These are phyloP conservation scores for Xenopus tropicalis DNA, from an alignment of 2,113 vertebrate species.

Conservation along the genomic window UCB_Xtro_10.0 CM004443.2:192019001-192019500, in stretches of 20 bases:
- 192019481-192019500: too few species aligned
- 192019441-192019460: too few species aligned
- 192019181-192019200: neutral
- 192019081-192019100: neutral
- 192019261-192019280: neutral
- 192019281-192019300: neutral
- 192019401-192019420: neutral
- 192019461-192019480: too few species aligned
- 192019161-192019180: neutral
- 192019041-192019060: too few species aligned
- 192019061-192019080: neutral
- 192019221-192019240: constrained; percentile 11
- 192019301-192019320: constrained; percentile 11
- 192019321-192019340: constrained; percentile 68
- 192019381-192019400: neutral
- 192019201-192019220: neutral
- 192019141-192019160: constrained; percentile 10
- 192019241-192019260: neutral
- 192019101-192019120: neutral
- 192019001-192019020: too few species aligned
- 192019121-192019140: constrained; percentile 15
- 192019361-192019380: too few species aligned
- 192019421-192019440: too few species aligned
- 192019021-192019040: too few species aligned
- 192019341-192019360: constrained; percentile 58